A percentile compares a stretch with the other conserved stretches of the same genome.
phyloP scores from a whole-genome alignment of 2,888 invertebrate genomes.

The Trisateles emortualis region DNA sequence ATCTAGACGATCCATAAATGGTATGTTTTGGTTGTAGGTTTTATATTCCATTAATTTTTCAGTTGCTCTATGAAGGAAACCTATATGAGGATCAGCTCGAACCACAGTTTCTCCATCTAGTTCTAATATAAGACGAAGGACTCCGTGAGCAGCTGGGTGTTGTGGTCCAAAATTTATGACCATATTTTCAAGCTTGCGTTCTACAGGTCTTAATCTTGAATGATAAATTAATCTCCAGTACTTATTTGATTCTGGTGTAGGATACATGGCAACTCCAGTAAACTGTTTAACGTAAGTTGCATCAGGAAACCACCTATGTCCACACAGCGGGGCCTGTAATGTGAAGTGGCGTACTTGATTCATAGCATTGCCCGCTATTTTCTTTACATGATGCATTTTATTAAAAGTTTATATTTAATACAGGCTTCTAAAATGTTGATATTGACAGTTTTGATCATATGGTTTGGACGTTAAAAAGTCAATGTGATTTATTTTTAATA shows the following conservation, averaged over 20 bases:
- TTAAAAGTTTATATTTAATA: not conserved
- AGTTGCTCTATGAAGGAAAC: slow-evolving; percentile 94
- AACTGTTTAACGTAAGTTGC: slow-evolving; percentile 85
- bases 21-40: slow-evolving; percentile 94
- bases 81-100: slow-evolving; percentile 94
- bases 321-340: slow-evolving; percentile 49
- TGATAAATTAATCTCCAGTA: slow-evolving; percentile 70
- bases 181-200: slow-evolving; percentile 89
- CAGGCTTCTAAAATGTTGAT: not conserved
- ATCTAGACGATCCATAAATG: slow-evolving; percentile 95
- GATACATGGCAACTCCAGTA: slow-evolving; percentile 86
- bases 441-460: not conserved
- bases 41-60: slow-evolving; percentile 97
- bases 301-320: slow-evolving; percentile 89
- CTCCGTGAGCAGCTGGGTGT: slow-evolving; percentile 97
- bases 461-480: too few relatives aligned
- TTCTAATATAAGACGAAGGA: slow-evolving; percentile 92
- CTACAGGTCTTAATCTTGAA: slow-evolving; percentile 73
- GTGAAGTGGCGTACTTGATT: slow-evolving; percentile 50
- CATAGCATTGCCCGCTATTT: not conserved
- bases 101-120: slow-evolving; percentile 94
- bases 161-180: slow-evolving; percentile 95
- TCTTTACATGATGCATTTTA: not conserved
- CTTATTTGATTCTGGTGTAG: slow-evolving; percentile 75
- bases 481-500: not conserved